phyloP scores from a whole-genome alignment of 2,888 invertebrate genomes.

The Autographa gamma region DNA sequence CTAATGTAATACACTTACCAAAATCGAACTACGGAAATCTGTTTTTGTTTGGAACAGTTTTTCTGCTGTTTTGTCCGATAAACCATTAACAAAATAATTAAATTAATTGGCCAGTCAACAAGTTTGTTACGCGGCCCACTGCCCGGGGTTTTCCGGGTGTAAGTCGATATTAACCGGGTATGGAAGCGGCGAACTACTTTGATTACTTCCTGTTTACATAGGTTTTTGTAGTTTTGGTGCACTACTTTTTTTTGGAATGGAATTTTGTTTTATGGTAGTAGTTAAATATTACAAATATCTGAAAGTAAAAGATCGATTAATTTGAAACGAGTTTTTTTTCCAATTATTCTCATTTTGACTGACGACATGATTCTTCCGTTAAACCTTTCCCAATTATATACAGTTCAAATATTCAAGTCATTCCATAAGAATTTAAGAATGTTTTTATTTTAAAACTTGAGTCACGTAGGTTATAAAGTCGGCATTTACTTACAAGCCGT shows the following conservation, averaged over 20 bases:
- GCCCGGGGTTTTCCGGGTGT: background rate
- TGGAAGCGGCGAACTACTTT: background rate
- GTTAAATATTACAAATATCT: no score
- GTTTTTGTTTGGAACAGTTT: background rate
- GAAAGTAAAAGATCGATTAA: no score
- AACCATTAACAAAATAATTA: slow-evolving; percentile 1
- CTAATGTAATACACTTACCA: background rate
- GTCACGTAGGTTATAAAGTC: slow-evolving; percentile 3
- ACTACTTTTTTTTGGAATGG: no score
- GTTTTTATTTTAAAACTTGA: slow-evolving; percentile 9
- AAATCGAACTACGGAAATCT: background rate
- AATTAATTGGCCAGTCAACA: slow-evolving; percentile 1
- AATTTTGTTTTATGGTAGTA: no score
- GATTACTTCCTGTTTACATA: no score
- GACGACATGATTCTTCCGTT: no score
- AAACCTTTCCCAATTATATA: no score
- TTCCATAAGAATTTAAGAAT: no score
- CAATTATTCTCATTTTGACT: no score
- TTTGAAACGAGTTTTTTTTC: no score
- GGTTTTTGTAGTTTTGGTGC: no score
- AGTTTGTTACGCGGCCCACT: background rate
- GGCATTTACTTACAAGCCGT: slow-evolving; percentile 29
- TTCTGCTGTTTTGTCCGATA: background rate
- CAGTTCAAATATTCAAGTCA: no score
- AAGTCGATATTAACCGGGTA: background rate